Evolutionary conservation across 2,888 invertebrate species (phyloP), one percentile per base, ranked within the genome.

Genomic region (Clistopyga incitator): DNA sequence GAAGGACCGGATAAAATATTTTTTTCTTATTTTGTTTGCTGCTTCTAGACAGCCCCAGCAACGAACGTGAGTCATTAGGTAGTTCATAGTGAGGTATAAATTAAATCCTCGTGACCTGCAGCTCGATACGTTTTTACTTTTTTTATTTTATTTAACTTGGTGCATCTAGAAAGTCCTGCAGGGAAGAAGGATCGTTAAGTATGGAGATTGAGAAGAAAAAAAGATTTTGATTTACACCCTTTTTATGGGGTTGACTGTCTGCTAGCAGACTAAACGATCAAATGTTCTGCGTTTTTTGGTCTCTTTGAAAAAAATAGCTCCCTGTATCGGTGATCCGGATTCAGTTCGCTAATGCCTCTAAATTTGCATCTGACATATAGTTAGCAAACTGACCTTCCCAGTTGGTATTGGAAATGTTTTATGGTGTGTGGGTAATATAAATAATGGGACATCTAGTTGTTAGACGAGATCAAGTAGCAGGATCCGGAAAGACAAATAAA

Each of bases 331-430:
- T 77, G 72, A 78, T 82, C 72, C 81, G 78, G 72, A 77, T 61
- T 72, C 59, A 47, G 59, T 74, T 74, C 47, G 54, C 64, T 74
- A 54, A 71, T 64, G 18, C 56, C n/a, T 13, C 23, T 18, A 42
- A 84, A 86, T 86, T 86, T 84, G 72, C 84, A 86, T 86, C 20
- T 86, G 86, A 84, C 81, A 86, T 86, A 85, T 85, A 71, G 74
- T 68, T 67, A 15, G 34, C 52, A 25, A 45, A 47, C 61, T 47
- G 70, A 38, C 61, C 20, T 45, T 6, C 50, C 15, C 25, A 20
- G 56, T 70, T 20, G 23, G 38, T 23, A n/a, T 20, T 11, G 34
- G 38, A 45, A 45, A 11, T 11, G 42, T 38, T n/a, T 18, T 10
- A 18, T 18, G 10, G 11, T 64, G 38, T 38, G 20, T 38, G 64